A percentile compares a stretch with the other conserved stretches of the same genome.
phyloP scores from a whole-genome alignment of 2,113 vertebrate genomes.

The Elephas maximus region DNA sequence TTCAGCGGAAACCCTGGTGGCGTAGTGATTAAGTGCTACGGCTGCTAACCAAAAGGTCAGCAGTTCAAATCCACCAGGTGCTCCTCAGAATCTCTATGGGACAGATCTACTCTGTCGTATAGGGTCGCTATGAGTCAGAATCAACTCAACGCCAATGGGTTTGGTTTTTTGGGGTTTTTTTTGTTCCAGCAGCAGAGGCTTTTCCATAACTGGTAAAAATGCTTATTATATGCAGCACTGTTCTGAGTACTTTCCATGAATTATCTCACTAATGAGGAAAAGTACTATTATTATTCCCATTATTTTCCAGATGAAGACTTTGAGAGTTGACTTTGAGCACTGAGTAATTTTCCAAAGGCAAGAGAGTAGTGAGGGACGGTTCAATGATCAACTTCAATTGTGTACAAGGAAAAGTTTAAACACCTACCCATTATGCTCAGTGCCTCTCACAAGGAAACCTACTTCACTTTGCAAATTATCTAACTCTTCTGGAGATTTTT shows the following conservation, averaged over 20 bases:
- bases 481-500: background rate
- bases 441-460: background rate
- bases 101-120: too few species aligned
- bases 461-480: background rate
- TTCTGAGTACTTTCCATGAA: background rate
- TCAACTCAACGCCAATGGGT: too few species aligned
- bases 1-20: too few species aligned
- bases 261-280: background rate
- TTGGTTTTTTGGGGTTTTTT: background rate
- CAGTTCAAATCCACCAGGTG: too few species aligned
- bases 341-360: background rate
- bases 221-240: fast-evolving
- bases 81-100: too few species aligned
- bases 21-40: too few species aligned
- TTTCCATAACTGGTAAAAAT: background rate
- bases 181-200: background rate
- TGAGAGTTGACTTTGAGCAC: too few species aligned
- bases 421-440: background rate
- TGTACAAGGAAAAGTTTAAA: background rate
- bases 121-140: too few species aligned
- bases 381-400: background rate
- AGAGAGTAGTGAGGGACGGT: background rate
- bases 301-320: constrained; percentile 16
- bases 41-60: too few species aligned
- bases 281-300: background rate